These are phyloP conservation scores for Mormyrus iriodes DNA, from an alignment of 2,113 vertebrate genomes.

Conservation along the genomic window DNA sequence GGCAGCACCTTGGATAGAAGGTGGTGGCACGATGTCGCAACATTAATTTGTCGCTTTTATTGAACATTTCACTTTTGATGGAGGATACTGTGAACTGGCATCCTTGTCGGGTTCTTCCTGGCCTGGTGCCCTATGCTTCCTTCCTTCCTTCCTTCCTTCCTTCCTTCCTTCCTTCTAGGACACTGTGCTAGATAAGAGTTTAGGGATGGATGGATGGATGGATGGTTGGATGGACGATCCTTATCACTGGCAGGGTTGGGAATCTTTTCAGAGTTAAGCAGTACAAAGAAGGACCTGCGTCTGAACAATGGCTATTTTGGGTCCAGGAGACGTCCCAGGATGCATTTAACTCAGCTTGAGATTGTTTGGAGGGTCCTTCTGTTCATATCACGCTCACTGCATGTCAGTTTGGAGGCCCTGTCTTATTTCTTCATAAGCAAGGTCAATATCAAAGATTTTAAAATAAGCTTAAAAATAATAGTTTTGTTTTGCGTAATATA, in stretches of 20 bases:
- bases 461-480: not conserved
- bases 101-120: not conserved
- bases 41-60: not conserved
- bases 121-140: not conserved
- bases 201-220: not conserved
- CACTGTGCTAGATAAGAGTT: not conserved
- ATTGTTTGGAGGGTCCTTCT: no score
- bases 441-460: not conserved
- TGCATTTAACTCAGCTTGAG: not conserved
- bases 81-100: not conserved
- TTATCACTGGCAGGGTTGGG: not conserved
- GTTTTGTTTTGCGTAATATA: not conserved
- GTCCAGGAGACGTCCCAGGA: not conserved
- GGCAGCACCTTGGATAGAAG: not conserved
- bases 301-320: not conserved
- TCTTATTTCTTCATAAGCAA: not conserved
- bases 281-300: not conserved
- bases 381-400: not conserved
- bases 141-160: no score
- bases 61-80: not conserved
- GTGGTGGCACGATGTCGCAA: not conserved
- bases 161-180: no score
- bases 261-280: not conserved
- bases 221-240: not conserved
- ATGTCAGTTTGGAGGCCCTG: not conserved